Base-by-base conservation (phyloP, 1,140 invertebrate genomes). In the Coboldia fuscipes region DNA sequence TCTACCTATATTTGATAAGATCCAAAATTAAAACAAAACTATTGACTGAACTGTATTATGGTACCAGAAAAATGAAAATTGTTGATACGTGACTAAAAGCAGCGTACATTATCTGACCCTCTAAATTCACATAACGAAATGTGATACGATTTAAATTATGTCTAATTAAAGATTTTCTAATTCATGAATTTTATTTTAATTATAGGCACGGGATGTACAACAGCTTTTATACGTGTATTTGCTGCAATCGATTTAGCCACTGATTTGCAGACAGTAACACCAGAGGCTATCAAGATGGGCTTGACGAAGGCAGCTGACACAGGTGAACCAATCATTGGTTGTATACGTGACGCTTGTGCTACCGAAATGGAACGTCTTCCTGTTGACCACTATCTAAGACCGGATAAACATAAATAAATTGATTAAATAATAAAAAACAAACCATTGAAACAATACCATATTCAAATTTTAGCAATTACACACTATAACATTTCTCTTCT, bases 211-310 rank as follows among this genome's bases (percentile, higher is more conserved):
- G 77, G 75, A 1, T 70, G 58, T 28, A 62, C 62, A 0, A 68
- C 73, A 0, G 60, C 66, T 1, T 63, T 78, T 34, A 70, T 83
- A 12, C 62, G 70, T 12, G 59, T 76, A 0, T 76, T 63, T 42
- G 65, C 66, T 1, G 68, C 71, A 0, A 42, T 82, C 3, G 70
- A 71, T 1, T 48, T 66, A 32, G 66, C 72, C 2, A 57, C 54
- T 0, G 50, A 66, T 2, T 44, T 81, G n/a, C 66, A 61, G 30
- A 78, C 75, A 0, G 49, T 72, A 0, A 63, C 72, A 9, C 61
- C 62, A 0, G 45, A 60, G 1, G 59, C 65, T 0, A 57, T 81
- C 0, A 65, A 71, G 31, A 49, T 63, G 4, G 70, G 72, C 0
- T 41, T 81, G 8, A 60, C 63, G 0, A 47, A 56, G 23, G 54